Conservation (phyloP, 2,888 invertebrate genomes). For the Athalia rosae region DNA sequence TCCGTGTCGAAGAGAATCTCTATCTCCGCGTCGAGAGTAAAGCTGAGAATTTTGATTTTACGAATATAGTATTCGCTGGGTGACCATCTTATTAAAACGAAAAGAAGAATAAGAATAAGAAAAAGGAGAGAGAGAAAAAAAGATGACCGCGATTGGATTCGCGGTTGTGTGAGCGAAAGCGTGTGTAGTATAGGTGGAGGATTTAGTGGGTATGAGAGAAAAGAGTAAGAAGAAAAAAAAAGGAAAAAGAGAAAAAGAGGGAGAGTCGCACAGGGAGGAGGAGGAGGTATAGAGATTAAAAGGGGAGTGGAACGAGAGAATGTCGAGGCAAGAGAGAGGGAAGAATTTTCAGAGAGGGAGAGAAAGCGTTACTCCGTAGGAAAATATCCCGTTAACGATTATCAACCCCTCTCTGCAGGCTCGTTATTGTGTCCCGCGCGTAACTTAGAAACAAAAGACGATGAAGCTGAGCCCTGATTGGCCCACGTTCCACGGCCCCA, state of each 20-base stretch:
- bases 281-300: slow-evolving; percentile 50
- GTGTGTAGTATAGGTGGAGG: not conserved
- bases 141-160: too few relatives aligned
- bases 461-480: slow-evolving; percentile 68
- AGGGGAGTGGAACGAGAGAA: slow-evolving; percentile 38
- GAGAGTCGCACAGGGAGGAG: slow-evolving; percentile 43
- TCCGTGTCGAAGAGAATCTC: too few relatives aligned
- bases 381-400: slow-evolving; percentile 72
- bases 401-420: slow-evolving; percentile 60
- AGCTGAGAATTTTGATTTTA: too few relatives aligned
- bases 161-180: too few relatives aligned
- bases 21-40: too few relatives aligned
- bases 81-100: too few relatives aligned
- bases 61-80: too few relatives aligned
- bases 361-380: slow-evolving; percentile 44
- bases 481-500: slow-evolving; percentile 67
- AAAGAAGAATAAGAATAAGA: too few relatives aligned
- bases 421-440: slow-evolving; percentile 69
- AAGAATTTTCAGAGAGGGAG: slow-evolving; percentile 30
- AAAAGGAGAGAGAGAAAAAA: too few relatives aligned
- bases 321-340: slow-evolving; percentile 40
- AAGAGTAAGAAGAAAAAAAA: slow-evolving; percentile 50
- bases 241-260: slow-evolving; percentile 40
- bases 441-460: slow-evolving; percentile 69
- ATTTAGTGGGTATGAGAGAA: slow-evolving; percentile 14